Percentiles rank a stretch among this genome's conserved stretches.
Evolutionary conservation across 2,797 vertebrate genomes (phyloP).

Genomic region (Alcedo quadribrachys): DNA sequence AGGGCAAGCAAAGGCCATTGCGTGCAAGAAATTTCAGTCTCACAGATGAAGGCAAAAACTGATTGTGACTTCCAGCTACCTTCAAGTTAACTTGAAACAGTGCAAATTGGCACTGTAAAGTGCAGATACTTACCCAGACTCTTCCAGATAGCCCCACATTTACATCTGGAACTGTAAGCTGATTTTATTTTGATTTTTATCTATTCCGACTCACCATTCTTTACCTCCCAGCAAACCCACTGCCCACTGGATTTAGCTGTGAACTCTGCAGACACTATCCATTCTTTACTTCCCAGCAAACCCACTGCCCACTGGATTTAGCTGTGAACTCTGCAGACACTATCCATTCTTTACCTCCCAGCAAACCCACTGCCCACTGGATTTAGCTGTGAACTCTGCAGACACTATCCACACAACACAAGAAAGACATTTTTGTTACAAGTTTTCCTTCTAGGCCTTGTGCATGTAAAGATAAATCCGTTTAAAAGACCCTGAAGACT

Average conservation of each 20-base stretch:
- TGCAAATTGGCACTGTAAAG: neutral
- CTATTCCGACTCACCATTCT: neutral
- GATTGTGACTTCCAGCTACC: neutral
- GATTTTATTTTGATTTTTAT: neutral
- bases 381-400: no score
- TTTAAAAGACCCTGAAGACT: neutral
- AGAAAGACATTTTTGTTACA: neutral
- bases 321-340: no score
- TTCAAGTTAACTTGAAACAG: neutral
- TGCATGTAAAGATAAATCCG: neutral
- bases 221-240: neutral
- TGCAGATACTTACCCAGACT: neutral
- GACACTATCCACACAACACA: neutral
- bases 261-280: no score
- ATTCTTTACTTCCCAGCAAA: no score
- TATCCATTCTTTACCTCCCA: no score
- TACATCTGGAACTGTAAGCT: neutral
- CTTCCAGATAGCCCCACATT: neutral
- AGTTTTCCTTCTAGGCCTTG: neutral
- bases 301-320: no score
- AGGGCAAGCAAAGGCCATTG: neutral
- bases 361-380: no score
- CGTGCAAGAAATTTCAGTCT: neutral
- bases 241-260: no score
- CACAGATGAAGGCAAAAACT: neutral